These are phyloP conservation scores for Wiebesia pumilae DNA, from an alignment of 1,140 invertebrate species.

Conservation along the genomic window DNA sequence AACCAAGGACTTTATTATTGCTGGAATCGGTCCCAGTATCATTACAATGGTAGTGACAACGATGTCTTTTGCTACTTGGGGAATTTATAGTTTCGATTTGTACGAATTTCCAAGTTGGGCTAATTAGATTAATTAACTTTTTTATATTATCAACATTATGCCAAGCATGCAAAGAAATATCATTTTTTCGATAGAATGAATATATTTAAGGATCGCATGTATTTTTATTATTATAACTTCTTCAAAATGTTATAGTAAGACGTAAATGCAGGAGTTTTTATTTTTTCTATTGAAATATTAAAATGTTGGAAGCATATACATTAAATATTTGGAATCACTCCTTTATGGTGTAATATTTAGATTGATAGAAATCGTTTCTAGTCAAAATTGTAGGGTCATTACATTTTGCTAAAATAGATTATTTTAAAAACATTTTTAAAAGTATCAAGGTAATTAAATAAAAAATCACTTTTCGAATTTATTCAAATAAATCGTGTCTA, in stretches of 20 bases:
- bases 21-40: slow-evolving; percentile 86
- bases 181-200: slow-evolving; percentile 24
- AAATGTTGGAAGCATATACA: background rate
- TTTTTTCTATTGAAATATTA: background rate
- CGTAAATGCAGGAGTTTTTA: background rate
- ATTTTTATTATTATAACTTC: slow-evolving; percentile 6
- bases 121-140: background rate
- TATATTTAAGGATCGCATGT: background rate
- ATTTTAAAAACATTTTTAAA: too few relatives aligned
- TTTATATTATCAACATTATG: background rate
- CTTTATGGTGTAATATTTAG: background rate
- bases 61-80: slow-evolving; percentile 82
- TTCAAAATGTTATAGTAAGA: background rate
- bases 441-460: too few relatives aligned
- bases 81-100: slow-evolving; percentile 76
- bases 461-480: too few relatives aligned
- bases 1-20: slow-evolving; percentile 85
- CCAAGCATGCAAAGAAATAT: background rate
- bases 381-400: background rate
- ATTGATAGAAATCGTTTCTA: background rate
- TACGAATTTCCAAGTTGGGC: slow-evolving; percentile 77
- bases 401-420: too few relatives aligned
- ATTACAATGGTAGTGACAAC: slow-evolving; percentile 82
- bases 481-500: too few relatives aligned
- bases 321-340: background rate